A percentile compares a stretch with the other conserved stretches of the same genome.
Conservation (phyloP, 2,888 invertebrate genomes). For the Hyposoter dolosus region DNA sequence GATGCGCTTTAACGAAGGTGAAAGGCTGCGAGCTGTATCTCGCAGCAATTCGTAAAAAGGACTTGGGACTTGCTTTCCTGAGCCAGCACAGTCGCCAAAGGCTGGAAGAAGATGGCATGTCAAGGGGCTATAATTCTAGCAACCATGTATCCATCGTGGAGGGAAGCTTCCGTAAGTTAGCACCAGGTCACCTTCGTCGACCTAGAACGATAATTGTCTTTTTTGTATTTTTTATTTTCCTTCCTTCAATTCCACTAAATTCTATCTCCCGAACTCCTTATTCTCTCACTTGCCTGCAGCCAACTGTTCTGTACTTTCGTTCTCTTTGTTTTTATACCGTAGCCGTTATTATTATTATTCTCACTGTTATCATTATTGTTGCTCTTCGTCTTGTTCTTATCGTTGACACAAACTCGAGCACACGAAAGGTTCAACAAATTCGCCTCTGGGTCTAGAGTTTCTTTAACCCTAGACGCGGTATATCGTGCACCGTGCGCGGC, state of each 20-base stretch:
- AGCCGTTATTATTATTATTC: background rate
- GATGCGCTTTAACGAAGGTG: conserved; percentile 43
- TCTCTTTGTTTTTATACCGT: conserved; percentile 5
- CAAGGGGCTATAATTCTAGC: conserved; percentile 76
- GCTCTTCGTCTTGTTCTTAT: conserved; percentile 37
- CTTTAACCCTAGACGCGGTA: background rate
- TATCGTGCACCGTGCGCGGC: background rate
- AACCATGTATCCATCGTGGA: conserved; percentile 51
- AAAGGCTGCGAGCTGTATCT: conserved; percentile 34
- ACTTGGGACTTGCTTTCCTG: background rate
- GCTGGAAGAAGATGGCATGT: conserved; percentile 77
- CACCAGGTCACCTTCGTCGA: conserved; percentile 79
- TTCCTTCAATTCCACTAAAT: background rate
- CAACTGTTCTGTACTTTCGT: conserved; percentile 20
- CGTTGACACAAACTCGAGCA: conserved; percentile 23
- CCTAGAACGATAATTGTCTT: conserved; percentile 73
- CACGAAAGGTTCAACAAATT: conserved; percentile 27
- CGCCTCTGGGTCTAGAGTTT: conserved; percentile 4
- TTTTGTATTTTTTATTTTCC: conserved; percentile 36
- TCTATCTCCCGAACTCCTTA: conserved; percentile 31
- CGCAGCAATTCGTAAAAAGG: background rate
- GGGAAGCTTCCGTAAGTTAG: conserved; percentile 56
- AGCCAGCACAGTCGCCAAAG: conserved; percentile 26
- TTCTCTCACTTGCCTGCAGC: conserved; percentile 14
- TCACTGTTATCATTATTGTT: conserved; percentile 25